Base-by-base conservation (phyloP, 1,140 invertebrate species). In the Myzus persicae region DNA sequence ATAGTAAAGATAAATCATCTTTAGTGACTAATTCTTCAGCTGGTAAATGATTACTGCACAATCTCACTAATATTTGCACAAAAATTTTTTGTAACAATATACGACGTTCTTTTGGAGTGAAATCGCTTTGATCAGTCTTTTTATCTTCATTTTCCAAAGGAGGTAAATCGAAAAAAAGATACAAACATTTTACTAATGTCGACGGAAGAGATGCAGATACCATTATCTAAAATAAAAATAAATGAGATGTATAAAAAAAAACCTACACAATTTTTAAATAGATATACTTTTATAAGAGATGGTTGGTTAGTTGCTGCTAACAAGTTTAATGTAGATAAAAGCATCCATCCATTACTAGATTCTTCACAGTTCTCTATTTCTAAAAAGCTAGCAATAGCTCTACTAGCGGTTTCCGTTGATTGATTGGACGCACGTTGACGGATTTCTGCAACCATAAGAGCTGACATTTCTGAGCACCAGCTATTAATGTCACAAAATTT, bases 151-250 rank as follows among this genome's bases (percentile, higher is more conserved):
- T 96, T 94, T 97, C 97, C 95, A 98, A 97, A 95, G 97, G 97
- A 81, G 99, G 99, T 87, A 99, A 96, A 96, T 99, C 99, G 95
- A 99, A 99, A 95, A 99, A 99, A 93, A 99, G 95, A 95, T 99
- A 99, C 54, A 99, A 96, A 96, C 99, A 99, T 96, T 99, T 99
- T 11, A 99, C 99, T 94, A 99, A 96, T 51, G 99, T 99, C 93
- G 98, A 99, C 67, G 99, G 99, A 94, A 99, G 97, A 40, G 98
- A 97, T 88, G 98, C 98, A 89, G 98, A 97, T 93, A 99, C 99
- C 98, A 99, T 99, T 67, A 99, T 97, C 97, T 99, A 95, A 87
- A 96, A 95, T 91, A 38, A 93, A 93, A 91, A 38, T 38, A 76
- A 93, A 88, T 54, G 2, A 38, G 44, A 14, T 38, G 0, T 24